These are phyloP conservation scores for Phaethornis superciliosus DNA, from an alignment of 2,113 vertebrate genomes.

Conservation along the genomic window DNA sequence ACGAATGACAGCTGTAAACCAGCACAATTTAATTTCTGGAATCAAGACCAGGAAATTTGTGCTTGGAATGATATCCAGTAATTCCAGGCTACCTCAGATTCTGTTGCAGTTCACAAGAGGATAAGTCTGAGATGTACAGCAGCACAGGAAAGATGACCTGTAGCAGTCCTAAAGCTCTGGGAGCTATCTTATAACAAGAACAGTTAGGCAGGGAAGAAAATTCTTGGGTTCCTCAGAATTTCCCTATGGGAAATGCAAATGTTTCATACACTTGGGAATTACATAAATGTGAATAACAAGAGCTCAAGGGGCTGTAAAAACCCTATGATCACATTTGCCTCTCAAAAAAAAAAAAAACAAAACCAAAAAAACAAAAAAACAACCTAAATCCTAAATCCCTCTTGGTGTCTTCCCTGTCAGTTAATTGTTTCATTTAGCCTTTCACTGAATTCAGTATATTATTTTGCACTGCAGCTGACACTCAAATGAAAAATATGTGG, in stretches of 20 bases:
- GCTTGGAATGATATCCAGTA: background rate
- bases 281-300: background rate
- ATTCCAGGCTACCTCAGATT: background rate
- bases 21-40: background rate
- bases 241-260: background rate
- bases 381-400: slow-evolving; percentile 29
- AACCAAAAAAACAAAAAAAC: too few relatives aligned
- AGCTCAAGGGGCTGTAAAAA: background rate
- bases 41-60: background rate
- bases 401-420: slow-evolving; percentile 5
- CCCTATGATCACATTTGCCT: background rate
- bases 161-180: background rate
- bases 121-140: background rate
- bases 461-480: slow-evolving; percentile 51
- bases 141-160: background rate
- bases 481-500: slow-evolving; percentile 46
- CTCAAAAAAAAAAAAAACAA: background rate
- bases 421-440: slow-evolving; percentile 68
- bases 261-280: background rate
- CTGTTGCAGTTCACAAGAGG: background rate
- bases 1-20: background rate
- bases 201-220: background rate
- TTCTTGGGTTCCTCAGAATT: background rate
- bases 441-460: slow-evolving; percentile 62
- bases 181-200: background rate